These are phyloP conservation scores for Rhabdophis nuchalis DNA, from an alignment of 2,797 vertebrate genomes.

Conservation along the genomic window DNA sequence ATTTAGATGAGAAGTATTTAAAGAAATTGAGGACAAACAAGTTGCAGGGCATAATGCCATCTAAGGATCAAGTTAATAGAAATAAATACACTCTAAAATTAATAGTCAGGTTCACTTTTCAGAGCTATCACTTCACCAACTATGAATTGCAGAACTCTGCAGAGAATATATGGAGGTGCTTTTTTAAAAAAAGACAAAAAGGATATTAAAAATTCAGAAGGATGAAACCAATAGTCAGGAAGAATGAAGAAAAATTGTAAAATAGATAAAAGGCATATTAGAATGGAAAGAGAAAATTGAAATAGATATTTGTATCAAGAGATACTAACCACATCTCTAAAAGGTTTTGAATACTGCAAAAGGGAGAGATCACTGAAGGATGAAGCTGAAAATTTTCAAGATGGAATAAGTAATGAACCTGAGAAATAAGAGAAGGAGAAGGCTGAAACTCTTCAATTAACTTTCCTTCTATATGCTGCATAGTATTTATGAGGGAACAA, in stretches of 20 bases:
- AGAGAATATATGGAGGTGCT: constrained; percentile 4
- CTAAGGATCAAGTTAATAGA: constrained; percentile 33
- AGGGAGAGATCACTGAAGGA: constrained; percentile 45
- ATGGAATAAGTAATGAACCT: constrained; percentile 23
- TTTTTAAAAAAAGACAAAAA: constrained; percentile 28
- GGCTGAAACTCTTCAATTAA: constrained; percentile 48
- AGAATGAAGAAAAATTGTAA: constrained; percentile 53
- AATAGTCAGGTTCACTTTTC: constrained; percentile 30
- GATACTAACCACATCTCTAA: constrained; percentile 33
- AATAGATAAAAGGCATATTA: constrained; percentile 49
- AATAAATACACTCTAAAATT: constrained; percentile 42
- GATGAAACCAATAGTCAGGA: constrained; percentile 43
- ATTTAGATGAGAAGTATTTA: constrained; percentile 23
- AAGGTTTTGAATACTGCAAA: constrained; percentile 23
- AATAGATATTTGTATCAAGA: constrained; percentile 42
- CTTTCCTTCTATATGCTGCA: constrained; percentile 36
- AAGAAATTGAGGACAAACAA: constrained; percentile 6
- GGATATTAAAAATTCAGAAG: constrained; percentile 54
- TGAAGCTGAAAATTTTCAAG: constrained; percentile 44
- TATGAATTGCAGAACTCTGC: constrained; percentile 28
- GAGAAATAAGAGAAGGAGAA: constrained; percentile 34
- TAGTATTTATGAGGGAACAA: constrained; percentile 40
- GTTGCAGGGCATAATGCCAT: constrained; percentile 16
- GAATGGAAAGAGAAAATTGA: constrained; percentile 52
- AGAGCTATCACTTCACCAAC: constrained; percentile 28